Evolutionary conservation across 2,113 vertebrate genomes (phyloP).

Genomic region (Notothenia rossii): DNA sequence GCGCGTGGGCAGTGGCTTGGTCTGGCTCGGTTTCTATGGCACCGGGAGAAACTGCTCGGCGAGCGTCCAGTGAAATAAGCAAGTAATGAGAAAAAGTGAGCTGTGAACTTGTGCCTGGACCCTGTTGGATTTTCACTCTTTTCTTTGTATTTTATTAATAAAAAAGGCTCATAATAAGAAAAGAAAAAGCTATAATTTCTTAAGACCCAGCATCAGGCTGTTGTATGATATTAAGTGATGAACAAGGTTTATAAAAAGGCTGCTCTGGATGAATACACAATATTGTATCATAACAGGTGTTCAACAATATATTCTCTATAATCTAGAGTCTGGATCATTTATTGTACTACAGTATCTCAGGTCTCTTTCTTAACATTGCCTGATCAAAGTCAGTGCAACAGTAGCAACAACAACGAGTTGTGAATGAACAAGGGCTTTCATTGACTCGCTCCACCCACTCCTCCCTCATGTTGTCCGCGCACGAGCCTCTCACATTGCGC

Average conservation of each 20-base stretch:
- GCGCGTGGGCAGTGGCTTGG: constrained; percentile 62
- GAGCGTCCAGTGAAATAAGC: constrained; percentile 15
- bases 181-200: not conserved
- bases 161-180: not conserved
- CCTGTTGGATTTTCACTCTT: not conserved
- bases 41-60: constrained; percentile 60
- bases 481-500: constrained; percentile 47
- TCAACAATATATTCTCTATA: not conserved
- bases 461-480: constrained; percentile 37
- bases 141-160: not conserved
- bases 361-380: not conserved
- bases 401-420: constrained; percentile 46
- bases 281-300: not conserved
- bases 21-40: constrained; percentile 76
- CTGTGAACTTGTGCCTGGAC: not conserved
- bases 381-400: constrained; percentile 25
- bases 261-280: not conserved
- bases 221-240: not conserved
- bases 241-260: not conserved
- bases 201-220: not conserved
- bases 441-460: constrained; percentile 65
- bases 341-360: not conserved
- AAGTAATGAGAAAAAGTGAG: not conserved
- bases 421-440: constrained; percentile 74
- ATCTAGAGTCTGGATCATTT: not conserved